Evolutionary conservation across 2,113 vertebrate genomes (phyloP).

Genomic region (Dicerorhinus sumatrensis): DNA sequence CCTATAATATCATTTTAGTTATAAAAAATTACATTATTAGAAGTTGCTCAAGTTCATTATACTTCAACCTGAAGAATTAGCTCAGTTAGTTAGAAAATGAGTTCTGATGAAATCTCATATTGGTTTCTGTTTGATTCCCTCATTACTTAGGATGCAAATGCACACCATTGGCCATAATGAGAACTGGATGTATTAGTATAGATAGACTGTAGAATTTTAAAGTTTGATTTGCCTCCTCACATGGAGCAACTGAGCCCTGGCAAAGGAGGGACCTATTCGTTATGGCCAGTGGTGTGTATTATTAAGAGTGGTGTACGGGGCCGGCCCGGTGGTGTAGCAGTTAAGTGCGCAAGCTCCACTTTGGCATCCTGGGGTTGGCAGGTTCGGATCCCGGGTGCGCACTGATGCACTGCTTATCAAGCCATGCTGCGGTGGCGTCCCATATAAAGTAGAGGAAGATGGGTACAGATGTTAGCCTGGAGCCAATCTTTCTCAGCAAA

Average conservation of each 20-base stretch:
- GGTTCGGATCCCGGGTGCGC: too few relatives aligned
- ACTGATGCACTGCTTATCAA: too few relatives aligned
- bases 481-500: too few relatives aligned
- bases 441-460: too few relatives aligned
- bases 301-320: background rate
- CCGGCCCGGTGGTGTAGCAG: too few relatives aligned
- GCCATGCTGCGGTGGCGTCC: too few relatives aligned
- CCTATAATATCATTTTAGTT: constrained; percentile 43
- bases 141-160: background rate
- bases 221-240: background rate
- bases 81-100: constrained; percentile 45
- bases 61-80: constrained; percentile 25
- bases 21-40: constrained; percentile 59
- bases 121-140: constrained; percentile 35
- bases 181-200: background rate
- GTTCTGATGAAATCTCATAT: constrained; percentile 36
- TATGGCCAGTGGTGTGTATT: too few relatives aligned
- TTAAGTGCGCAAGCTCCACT: too few relatives aligned
- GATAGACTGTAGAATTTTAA: background rate
- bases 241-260: background rate
- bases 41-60: constrained; percentile 59
- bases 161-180: background rate
- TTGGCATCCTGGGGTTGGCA: too few relatives aligned
- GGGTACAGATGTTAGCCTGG: too few relatives aligned
- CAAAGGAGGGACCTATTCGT: background rate